A percentile compares a stretch with the other conserved stretches of the same genome.
phyloP scores from a whole-genome alignment of 1,140 invertebrate genomes.

The Bombus impatiens region DNA sequence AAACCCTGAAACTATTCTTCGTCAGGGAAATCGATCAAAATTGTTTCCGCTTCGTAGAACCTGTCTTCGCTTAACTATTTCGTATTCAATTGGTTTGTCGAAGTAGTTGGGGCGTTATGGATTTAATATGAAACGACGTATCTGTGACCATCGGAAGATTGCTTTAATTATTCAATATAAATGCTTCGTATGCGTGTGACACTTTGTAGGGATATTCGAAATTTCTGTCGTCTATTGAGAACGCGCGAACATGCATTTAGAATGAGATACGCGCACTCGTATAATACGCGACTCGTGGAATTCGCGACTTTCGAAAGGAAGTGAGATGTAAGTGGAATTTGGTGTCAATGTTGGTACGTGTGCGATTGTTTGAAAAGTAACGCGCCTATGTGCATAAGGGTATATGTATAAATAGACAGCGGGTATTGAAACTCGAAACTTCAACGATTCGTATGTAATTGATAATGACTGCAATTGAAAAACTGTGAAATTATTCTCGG shows the following conservation, averaged over 20 bases:
- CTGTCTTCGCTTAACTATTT: neutral
- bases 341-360: conserved; percentile 58
- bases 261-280: conserved; percentile 17
- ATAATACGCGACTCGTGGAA: conserved; percentile 32
- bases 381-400: neutral
- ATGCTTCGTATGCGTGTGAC: neutral
- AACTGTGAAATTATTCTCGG: neutral
- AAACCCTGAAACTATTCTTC: neutral
- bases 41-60: neutral
- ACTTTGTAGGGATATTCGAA: neutral
- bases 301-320: conserved; percentile 52
- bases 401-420: neutral
- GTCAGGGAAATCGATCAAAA: neutral
- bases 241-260: neutral
- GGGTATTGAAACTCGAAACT: conserved; percentile 27
- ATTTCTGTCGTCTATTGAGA: conserved; percentile 29
- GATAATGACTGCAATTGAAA: neutral
- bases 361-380: conserved; percentile 26
- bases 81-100: neutral
- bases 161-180: neutral
- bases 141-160: neutral
- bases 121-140: neutral
- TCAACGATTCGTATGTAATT: neutral
- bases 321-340: conserved; percentile 59
- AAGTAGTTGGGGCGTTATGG: neutral